phyloP scores from a whole-genome alignment of 2,888 invertebrate genomes.

The Hydraecia micacea region DNA sequence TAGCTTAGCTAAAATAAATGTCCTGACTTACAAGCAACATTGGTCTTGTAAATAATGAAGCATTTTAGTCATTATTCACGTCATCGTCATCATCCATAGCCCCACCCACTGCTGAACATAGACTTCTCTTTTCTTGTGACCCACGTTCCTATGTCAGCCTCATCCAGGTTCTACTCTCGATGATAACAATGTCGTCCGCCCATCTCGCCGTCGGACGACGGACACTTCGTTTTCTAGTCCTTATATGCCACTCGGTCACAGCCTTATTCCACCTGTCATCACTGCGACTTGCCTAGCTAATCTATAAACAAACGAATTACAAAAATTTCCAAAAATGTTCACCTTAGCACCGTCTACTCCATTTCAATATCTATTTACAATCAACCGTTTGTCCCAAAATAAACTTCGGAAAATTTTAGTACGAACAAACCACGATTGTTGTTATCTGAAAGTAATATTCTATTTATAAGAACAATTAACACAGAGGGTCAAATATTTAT shows the following conservation, averaged over 20 bases:
- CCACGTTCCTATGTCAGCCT: no score
- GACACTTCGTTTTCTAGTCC: background rate
- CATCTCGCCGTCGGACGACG: background rate
- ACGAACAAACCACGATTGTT: slow-evolving; percentile 40
- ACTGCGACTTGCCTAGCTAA: background rate
- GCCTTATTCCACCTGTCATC: background rate
- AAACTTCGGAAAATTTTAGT: slow-evolving; percentile 57
- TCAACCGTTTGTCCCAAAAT: slow-evolving; percentile 42
- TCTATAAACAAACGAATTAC: slow-evolving; percentile 1
- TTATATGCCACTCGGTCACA: background rate
- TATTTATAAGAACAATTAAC: slow-evolving; percentile 68
- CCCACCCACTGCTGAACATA: no score
- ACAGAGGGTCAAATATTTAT: slow-evolving; percentile 67
- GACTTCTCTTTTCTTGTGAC: no score
- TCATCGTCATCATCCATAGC: background rate
- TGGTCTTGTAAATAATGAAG: background rate
- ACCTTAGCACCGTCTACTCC: slow-evolving; percentile 25
- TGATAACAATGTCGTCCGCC: no score
- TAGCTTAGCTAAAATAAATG: background rate
- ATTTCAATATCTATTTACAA: slow-evolving; percentile 36
- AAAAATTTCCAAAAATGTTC: slow-evolving; percentile 47
- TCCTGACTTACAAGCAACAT: background rate
- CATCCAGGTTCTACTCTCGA: no score
- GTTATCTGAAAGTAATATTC: slow-evolving; percentile 57
- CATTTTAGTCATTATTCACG: background rate